Evolutionary conservation across 2,113 vertebrate genomes (phyloP), one percentile per base, ranked within the genome.

Genomic region (Motacilla tschutschensis): DNA sequence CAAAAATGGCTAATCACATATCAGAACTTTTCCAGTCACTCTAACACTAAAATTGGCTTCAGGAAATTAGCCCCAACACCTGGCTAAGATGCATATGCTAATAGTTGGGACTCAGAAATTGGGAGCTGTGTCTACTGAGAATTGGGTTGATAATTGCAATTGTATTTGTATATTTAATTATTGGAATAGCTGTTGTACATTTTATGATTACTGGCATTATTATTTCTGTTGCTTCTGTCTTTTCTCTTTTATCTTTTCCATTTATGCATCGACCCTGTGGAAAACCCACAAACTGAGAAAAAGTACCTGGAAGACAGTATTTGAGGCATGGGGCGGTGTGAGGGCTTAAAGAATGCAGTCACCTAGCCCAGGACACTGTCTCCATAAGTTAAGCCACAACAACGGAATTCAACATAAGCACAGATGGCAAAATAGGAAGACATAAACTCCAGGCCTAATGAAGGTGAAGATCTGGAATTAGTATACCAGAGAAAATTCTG

Each of bases 191-290:
- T 64, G 16, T 47, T 72, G 24, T 17, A 55, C 35, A 55, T n/a
- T 64, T 46, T 14, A 25, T 35, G 24, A 25, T 55, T 54, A 54
- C 11, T 33, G 40, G 14, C 14, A 54, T 29, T 40, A 19, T 40
- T 55, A 14, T 10, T 63, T 63, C 29, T 15, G 13, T 47, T 33
- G 18, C n/a, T 72, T 40, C 24, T 55, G 35, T 64, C 41, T 64
- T 55, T 40, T 54, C 33, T 47, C 4, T 9, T 40, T 54, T 33
- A 16, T 33, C 29, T 29, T 55, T 82, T 72, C 29, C 25, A 13
- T 7, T 22, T 22, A 33, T 29, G 18, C 15, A 35, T 24, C 10
- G 54, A 2, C 1, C 4, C 14, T 0, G 0, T 13, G 24, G 29
- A 47, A 33, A 72, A 33, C 9, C 6, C 11, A 24, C 1, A 1